Percentiles rank a stretch among this genome's conserved stretches.
phyloP scores from a whole-genome alignment of 2,888 invertebrate species.

The Steromphala cineraria region DNA sequence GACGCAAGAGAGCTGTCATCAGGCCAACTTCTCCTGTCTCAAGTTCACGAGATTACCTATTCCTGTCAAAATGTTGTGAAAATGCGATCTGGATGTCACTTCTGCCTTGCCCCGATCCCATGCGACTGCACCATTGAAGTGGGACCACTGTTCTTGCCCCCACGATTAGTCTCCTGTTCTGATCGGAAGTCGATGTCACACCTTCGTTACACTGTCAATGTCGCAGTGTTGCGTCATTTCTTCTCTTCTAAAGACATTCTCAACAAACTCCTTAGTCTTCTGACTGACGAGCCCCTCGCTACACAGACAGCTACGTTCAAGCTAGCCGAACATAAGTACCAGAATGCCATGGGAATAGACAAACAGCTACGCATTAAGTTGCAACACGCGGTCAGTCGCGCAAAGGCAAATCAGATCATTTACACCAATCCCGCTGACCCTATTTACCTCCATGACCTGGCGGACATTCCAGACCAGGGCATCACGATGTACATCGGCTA shows the following conservation, averaged over 20 bases:
- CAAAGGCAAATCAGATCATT: neutral
- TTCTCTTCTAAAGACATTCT: neutral
- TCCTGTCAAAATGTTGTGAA: neutral
- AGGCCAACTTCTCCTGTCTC: neutral
- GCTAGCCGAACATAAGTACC: neutral
- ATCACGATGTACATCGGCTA: neutral
- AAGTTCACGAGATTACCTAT: neutral
- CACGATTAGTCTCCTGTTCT: neutral
- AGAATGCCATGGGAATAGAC: neutral
- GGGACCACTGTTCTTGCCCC: neutral
- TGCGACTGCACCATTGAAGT: neutral
- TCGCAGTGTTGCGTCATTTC: neutral
- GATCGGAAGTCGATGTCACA: neutral
- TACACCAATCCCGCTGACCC: neutral
- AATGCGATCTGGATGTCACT: neutral
- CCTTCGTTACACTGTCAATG: neutral
- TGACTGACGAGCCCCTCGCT: neutral
- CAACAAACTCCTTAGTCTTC: neutral
- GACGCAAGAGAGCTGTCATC: neutral
- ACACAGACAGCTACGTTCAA: neutral
- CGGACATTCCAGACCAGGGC: neutral
- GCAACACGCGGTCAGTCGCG: neutral
- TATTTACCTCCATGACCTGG: neutral
- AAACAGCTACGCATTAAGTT: neutral
- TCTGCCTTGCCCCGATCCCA: neutral